These are phyloP conservation scores for Dioctria rufipes DNA, from an alignment of 2,888 invertebrate species.

Conservation along the genomic window DNA sequence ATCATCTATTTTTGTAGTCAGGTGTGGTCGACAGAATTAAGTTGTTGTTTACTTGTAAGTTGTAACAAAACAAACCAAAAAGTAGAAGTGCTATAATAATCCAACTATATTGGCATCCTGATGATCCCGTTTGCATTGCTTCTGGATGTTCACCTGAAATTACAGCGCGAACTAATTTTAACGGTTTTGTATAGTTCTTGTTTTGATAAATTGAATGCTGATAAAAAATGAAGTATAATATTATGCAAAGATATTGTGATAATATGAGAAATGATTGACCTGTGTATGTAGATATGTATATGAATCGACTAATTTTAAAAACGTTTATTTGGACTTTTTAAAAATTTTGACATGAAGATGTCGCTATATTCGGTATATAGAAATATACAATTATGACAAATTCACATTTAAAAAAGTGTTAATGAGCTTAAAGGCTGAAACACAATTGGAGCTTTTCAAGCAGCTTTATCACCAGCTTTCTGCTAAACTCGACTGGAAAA, in stretches of 20 bases:
- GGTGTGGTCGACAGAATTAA: constrained; percentile 30
- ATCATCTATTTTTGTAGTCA: constrained; percentile 53
- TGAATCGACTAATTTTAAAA: too few species aligned
- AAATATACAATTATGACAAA: background rate
- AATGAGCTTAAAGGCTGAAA: too few species aligned
- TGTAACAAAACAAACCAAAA: constrained; percentile 66
- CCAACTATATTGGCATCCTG: constrained; percentile 71
- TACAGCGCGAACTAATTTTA: constrained; percentile 72
- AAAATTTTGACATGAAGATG: background rate
- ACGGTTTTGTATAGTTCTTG: constrained; percentile 66
- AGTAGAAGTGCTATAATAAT: constrained; percentile 68
- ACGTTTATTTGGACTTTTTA: too few species aligned
- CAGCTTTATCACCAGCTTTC: too few species aligned
- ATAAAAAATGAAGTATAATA: too few species aligned
- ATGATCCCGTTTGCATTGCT: constrained; percentile 72
- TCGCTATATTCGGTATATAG: too few species aligned
- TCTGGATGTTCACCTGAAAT: constrained; percentile 73
- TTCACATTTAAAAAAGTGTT: too few species aligned
- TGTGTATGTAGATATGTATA: too few species aligned
- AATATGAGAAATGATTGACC: too few species aligned
- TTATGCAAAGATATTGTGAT: too few species aligned
- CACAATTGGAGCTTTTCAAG: too few species aligned
- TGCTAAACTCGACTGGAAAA: too few species aligned
- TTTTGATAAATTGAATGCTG: background rate
- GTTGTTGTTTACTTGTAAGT: constrained; percentile 54